These are phyloP conservation scores for Pseudorhombus dupliciocellatus DNA, from an alignment of 2,113 vertebrate genomes.

Conservation along the genomic window DNA sequence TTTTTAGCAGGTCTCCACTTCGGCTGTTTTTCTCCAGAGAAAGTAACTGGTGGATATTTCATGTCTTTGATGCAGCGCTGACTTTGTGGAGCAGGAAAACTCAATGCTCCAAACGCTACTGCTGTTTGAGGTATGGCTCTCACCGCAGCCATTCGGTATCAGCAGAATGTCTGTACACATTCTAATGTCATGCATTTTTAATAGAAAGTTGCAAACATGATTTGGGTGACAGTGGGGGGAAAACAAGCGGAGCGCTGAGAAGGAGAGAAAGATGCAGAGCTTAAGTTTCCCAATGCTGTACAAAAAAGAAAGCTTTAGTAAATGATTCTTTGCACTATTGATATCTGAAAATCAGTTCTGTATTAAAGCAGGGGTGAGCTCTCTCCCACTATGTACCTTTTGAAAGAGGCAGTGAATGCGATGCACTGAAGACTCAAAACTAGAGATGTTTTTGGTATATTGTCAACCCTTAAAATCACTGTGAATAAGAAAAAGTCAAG, in stretches of 20 bases:
- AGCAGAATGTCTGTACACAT: constrained; percentile 27
- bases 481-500: background rate
- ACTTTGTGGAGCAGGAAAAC: constrained; percentile 14
- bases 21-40: constrained; percentile 29
- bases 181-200: constrained; percentile 59
- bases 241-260: constrained; percentile 16
- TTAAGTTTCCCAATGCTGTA: constrained; percentile 5
- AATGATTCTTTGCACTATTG: background rate
- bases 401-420: too few relatives aligned
- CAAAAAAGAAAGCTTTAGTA: background rate
- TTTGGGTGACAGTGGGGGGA: constrained; percentile 15
- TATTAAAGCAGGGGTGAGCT: background rate
- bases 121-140: constrained; percentile 47
- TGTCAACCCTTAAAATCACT: too few relatives aligned
- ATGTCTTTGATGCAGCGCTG: constrained; percentile 33
- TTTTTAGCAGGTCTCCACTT: constrained; percentile 17
- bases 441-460: too few relatives aligned
- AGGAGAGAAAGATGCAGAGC: constrained; percentile 21
- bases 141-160: constrained; percentile 40
- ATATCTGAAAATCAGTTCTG: background rate
- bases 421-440: too few relatives aligned
- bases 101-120: constrained; percentile 49
- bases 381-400: background rate
- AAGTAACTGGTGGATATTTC: constrained; percentile 23
- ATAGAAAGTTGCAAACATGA: constrained; percentile 36